Base-by-base conservation (phyloP, 2,888 invertebrate genomes). In the Ctena decussata region DNA sequence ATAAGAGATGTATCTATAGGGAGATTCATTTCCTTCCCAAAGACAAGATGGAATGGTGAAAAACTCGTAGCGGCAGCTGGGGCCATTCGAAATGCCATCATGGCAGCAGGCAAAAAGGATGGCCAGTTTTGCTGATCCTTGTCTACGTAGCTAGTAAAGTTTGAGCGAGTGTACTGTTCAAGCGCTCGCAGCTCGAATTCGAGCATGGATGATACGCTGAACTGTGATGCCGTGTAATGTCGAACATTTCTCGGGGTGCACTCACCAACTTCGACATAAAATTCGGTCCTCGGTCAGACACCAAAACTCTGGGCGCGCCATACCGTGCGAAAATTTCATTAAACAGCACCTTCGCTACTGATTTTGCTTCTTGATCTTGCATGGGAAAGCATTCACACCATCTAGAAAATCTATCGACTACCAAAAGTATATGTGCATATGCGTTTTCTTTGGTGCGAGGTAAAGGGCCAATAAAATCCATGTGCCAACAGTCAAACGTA, bases 391-490 rank as follows among this genome's bases (percentile, higher is more conserved):
- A 74, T 37, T 85, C 85, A 32, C 37, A 44, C 82, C 82, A 86
- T 32, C 77, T 41, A 11, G 82, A 76, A 39, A 80, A 86, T 21
- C 69, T 81, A n/a, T 90, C 86, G 21, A 88, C 86, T 30, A 86
- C 70, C 27, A 89, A 71, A 3, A 78, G 27, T 0, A 78, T 75
- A 30, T 79, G 73, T 8, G 35, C n/a, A 39, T 80, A 80, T 12
- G 44, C 41, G 18, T 75, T 65, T 53, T 32, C 24, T 41, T 70
- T 69, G 1, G 89, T 39, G 3, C 24, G 72, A n/a, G 77, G 72
- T 3, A 80, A 46, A 8, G 70, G 70, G 6, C 80, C 73, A 30
- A 74, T 6, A 32, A 80, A 60, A 37, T 80, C 80, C 46, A 75
- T 75, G 30, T 80, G 80, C 41, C 46, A 76, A n/a, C 27, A 65